Conservation (phyloP, 2,888 invertebrate species). For the Stenurella melanura region DNA sequence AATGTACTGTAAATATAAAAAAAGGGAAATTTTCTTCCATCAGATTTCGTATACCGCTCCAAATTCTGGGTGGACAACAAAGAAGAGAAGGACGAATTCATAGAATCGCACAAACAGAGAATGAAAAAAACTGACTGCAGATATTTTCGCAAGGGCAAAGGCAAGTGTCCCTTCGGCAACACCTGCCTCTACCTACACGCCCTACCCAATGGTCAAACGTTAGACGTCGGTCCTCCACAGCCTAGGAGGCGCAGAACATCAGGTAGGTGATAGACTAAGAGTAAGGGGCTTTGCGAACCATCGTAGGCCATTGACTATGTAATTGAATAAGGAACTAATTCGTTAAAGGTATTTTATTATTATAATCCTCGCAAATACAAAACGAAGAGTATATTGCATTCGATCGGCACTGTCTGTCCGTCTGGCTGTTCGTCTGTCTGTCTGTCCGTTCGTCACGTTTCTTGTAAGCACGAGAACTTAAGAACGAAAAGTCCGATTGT, state of each 20-base stretch:
- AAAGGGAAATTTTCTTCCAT: conserved; percentile 12
- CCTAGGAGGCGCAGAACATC: conserved; percentile 49
- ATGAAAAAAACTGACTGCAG: conserved; percentile 79
- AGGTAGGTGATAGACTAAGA: conserved; percentile 42
- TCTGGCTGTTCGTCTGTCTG: no score
- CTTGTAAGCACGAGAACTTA: no score
- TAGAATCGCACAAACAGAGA: conserved; percentile 81
- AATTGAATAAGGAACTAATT: no score
- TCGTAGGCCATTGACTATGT: no score
- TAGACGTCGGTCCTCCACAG: conserved; percentile 76
- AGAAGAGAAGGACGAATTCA: conserved; percentile 83
- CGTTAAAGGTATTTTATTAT: no score
- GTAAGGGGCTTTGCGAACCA: no score
- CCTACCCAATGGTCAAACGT: conserved; percentile 81
- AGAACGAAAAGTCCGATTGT: no score
- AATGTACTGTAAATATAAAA: no score
- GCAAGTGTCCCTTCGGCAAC: conserved; percentile 88
- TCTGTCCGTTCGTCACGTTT: no score
- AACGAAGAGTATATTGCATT: no score
- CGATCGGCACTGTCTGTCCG: no score
- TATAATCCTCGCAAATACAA: no score
- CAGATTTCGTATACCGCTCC: conserved; percentile 86
- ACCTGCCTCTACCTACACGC: conserved; percentile 88
- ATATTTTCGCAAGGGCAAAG: conserved; percentile 84
- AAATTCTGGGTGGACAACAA: conserved; percentile 85